phyloP scores from a whole-genome alignment of 1,140 invertebrate species.

The Yoshiicerus persimilis region DNA sequence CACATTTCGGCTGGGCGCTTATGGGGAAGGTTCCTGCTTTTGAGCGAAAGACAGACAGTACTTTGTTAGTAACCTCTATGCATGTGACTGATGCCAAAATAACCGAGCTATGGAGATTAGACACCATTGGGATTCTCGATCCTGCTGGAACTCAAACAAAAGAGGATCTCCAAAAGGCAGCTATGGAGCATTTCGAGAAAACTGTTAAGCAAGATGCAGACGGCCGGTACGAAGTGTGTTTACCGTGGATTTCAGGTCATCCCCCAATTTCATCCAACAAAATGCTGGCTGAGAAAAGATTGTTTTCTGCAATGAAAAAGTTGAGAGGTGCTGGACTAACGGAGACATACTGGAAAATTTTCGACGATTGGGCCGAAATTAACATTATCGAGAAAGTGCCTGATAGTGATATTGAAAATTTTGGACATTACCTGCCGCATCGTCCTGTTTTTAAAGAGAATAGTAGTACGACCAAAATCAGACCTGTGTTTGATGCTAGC shows the following conservation, averaged over 20 bases:
- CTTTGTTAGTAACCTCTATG: slow-evolving; percentile 38
- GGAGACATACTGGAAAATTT: slow-evolving; percentile 51
- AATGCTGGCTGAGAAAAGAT: neutral
- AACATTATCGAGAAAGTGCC: neutral
- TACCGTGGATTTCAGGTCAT: slow-evolving; percentile 22
- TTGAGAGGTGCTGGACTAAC: slow-evolving; percentile 10
- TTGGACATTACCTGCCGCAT: slow-evolving; percentile 20
- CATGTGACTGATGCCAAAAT: slow-evolving; percentile 42
- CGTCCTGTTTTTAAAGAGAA: neutral
- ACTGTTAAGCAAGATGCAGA: neutral
- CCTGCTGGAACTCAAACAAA: neutral
- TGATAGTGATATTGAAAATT: neutral
- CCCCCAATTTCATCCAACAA: slow-evolving; percentile 16
- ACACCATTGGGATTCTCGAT: slow-evolving; percentile 45
- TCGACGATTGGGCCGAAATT: neutral
- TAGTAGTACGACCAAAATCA: neutral
- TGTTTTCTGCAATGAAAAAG: slow-evolving; percentile 1
- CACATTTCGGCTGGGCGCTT: slow-evolving; percentile 51
- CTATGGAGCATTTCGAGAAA: neutral
- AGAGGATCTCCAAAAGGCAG: neutral
- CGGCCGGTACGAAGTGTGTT: slow-evolving; percentile 9
- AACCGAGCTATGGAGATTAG: slow-evolving; percentile 53
- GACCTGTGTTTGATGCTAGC: neutral
- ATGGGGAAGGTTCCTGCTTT: slow-evolving; percentile 40
- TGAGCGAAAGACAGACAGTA: neutral